Base-by-base conservation (phyloP, 2,888 invertebrate species). In the Salticus scenicus region DNA sequence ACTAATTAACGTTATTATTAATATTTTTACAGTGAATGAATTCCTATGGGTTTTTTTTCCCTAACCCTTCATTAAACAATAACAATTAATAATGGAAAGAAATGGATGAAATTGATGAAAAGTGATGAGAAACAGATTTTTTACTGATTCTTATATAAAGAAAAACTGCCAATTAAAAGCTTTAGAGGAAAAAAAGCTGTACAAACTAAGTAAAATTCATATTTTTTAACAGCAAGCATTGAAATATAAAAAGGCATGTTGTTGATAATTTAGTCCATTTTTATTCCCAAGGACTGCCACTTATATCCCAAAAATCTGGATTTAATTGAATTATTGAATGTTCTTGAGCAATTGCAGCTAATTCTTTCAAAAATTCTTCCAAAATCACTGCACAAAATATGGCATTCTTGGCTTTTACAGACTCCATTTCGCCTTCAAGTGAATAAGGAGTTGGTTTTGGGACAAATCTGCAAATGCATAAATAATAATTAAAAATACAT, bases 301-400 rank as follows among this genome's bases (percentile, higher is more conserved):
- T 69, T 24, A 63, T 33, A 66, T 87, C 87, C 80, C 83, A 84
- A 41, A 87, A 87, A 47, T 87, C 85, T 24, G 88, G 88, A 74
- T 88, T 81, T n/a, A 85, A 42, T n/a, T 88, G 86, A 27, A 88
- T 87, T 69, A 93, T 91, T 30, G 96, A 95, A 91, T 99, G 98
- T 91, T 99, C 98, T 91, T 98, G 96, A 88, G 97, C 95, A 80
- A 99, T 93, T 17, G 98, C 97, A 0, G 98, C 96, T 85, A 99
- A 92, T 92, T 98, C 98, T 91, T 98, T 97, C 0, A 98, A 93
- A 95, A 99, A 98, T 91, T 99, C 98, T 90, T 98, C 97, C 87
- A 98, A 92, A 67, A 99, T 92, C 7, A 99, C 95, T 0, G 98
- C 97, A 90, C 95, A 95, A 87, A 96, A 92, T 0, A 96, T 95